Evolutionary conservation across 2,113 vertebrate genomes (phyloP).

Genomic region (Glaucidium brasilianum): DNA sequence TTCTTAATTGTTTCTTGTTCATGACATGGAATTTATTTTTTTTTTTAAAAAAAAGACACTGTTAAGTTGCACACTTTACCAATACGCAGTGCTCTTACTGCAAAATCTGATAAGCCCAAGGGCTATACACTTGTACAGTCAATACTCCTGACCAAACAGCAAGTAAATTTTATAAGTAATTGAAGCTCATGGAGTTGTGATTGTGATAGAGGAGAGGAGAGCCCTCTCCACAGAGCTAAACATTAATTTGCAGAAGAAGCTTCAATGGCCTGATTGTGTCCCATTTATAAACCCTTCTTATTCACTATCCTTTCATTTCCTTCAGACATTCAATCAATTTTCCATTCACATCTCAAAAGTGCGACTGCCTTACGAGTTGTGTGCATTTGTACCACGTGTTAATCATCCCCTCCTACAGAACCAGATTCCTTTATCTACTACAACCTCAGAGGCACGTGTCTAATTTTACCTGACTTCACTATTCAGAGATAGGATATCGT

Average conservation of each 20-base stretch:
- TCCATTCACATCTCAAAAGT: not conserved
- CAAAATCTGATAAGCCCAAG: not conserved
- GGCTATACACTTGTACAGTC: not conserved
- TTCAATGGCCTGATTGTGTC: not conserved
- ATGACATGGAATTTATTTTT: not conserved
- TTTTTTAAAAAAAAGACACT: not conserved
- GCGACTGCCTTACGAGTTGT: not conserved
- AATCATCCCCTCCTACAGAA: not conserved
- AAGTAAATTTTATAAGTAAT: not conserved
- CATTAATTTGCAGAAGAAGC: not conserved
- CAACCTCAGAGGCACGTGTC: constrained; percentile 23
- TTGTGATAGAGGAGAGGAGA: not conserved
- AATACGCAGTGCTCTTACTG: not conserved
- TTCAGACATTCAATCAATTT: constrained; percentile 27
- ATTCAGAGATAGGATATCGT: not conserved
- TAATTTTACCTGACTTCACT: constrained; percentile 43
- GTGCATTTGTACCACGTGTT: not conserved
- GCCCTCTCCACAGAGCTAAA: not conserved
- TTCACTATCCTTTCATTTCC: not conserved
- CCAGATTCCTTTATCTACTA: not conserved
- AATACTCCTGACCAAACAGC: not conserved
- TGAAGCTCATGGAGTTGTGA: not conserved
- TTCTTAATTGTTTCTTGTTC: not conserved
- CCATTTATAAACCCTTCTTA: not conserved
- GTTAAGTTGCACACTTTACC: not conserved